Conservation (phyloP, 2,113 vertebrate genomes). For the Ramphastos sulfuratus region DNA sequence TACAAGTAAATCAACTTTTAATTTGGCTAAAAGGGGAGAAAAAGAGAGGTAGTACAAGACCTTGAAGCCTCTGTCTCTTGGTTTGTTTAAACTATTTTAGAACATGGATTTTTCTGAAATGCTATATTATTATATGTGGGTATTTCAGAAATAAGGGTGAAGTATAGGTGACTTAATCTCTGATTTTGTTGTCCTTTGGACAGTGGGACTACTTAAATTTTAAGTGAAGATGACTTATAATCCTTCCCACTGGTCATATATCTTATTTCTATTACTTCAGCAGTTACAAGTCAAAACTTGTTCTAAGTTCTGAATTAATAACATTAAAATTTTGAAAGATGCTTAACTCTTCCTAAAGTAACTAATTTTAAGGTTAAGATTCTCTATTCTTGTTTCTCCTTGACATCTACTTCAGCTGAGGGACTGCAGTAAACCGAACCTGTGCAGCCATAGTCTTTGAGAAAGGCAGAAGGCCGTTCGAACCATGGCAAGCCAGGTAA, state of each 20-base stretch:
- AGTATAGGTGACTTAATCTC: neutral
- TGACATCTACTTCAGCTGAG: neutral
- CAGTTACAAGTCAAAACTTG: neutral
- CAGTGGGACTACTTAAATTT: neutral
- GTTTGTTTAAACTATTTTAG: neutral
- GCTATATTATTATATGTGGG: neutral
- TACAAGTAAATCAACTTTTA: neutral
- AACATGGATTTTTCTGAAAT: neutral
- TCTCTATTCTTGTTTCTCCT: neutral
- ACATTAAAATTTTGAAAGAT: neutral
- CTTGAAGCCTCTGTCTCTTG: neutral
- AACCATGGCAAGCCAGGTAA: slow-evolving; percentile 72
- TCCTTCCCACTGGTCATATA: neutral
- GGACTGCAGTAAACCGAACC: neutral
- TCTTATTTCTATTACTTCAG: neutral
- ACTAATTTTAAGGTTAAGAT: neutral
- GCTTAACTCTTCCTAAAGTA: neutral
- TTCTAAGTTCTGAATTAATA: neutral
- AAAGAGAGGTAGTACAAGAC: neutral
- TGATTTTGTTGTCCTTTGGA: neutral
- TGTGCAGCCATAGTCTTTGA: fast-evolving
- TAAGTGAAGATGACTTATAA: neutral
- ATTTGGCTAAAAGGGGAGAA: neutral
- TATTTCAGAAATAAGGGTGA: neutral
- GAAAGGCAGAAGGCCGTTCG: neutral